phyloP scores from a whole-genome alignment of 2,888 invertebrate species.

The Dasypogon diadema region DNA sequence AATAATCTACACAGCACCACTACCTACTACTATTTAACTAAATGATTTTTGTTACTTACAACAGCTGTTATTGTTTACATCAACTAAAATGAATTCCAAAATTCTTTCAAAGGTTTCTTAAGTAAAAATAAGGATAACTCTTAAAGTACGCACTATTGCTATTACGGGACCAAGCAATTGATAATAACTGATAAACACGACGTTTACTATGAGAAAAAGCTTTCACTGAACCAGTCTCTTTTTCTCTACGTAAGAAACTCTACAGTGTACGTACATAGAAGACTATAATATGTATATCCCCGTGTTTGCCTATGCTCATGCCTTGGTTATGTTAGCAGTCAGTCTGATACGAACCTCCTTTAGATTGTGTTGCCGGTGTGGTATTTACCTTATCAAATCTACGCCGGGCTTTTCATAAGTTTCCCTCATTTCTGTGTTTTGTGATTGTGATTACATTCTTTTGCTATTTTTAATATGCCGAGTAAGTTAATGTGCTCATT shows the following conservation, averaged over 20 bases:
- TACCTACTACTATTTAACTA: too few species aligned
- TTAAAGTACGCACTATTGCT: too few species aligned
- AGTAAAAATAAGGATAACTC: too few species aligned
- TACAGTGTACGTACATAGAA: background rate
- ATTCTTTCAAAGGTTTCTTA: too few species aligned
- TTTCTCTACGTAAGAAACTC: background rate
- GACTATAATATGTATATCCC: background rate
- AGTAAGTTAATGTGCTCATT: background rate
- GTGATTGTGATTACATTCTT: slow-evolving; percentile 1
- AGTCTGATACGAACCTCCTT: slow-evolving; percentile 18
- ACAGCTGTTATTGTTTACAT: too few species aligned
- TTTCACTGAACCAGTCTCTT: background rate
- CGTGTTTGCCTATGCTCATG: background rate
- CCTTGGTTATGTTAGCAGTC: background rate
- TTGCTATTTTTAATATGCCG: background rate
- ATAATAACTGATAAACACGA: background rate
- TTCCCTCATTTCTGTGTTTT: background rate
- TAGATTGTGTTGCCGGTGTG: slow-evolving; percentile 11
- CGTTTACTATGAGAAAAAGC: too few species aligned
- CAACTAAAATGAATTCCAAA: too few species aligned
- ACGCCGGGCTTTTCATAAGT: background rate
- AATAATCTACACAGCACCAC: too few species aligned
- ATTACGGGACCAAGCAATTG: background rate
- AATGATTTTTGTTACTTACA: too few species aligned
- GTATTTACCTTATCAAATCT: background rate